A percentile compares a stretch with the other conserved stretches of the same genome.
Conservation (phyloP, 2,797 vertebrate genomes). For the Fistularia tabacaria region DNA sequence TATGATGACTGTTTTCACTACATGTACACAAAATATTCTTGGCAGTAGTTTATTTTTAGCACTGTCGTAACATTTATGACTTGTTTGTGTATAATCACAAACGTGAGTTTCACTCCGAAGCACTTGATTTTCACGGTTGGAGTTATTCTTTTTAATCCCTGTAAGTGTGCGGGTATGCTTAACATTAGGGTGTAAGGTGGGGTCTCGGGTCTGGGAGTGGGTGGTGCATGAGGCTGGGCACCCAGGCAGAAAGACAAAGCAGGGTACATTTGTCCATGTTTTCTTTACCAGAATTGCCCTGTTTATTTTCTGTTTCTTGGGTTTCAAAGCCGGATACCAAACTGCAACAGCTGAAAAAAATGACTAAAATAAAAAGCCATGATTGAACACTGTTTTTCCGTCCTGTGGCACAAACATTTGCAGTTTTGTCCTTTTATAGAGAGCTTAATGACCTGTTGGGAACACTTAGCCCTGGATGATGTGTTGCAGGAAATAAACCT, state of each 20-base stretch:
- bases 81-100: constrained; percentile 3
- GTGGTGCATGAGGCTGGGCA: constrained; percentile 19
- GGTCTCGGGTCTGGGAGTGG: constrained; percentile 5
- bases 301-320: constrained; percentile 76
- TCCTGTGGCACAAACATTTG: constrained; percentile 74
- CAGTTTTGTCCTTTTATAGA: constrained; percentile 61
- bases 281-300: constrained; percentile 63
- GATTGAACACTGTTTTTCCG: constrained; percentile 71
- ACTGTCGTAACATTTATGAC: constrained; percentile 8
- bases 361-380: constrained; percentile 70
- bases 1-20: too few species aligned
- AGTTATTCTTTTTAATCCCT: background rate
- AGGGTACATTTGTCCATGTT: constrained; percentile 53
- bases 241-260: constrained; percentile 50
- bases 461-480: constrained; percentile 49
- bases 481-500: constrained; percentile 57
- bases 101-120: background rate
- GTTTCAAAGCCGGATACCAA: constrained; percentile 76
- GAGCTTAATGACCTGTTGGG: constrained; percentile 55
- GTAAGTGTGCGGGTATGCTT: constrained; percentile 9
- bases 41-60: too few species aligned
- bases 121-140: background rate
- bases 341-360: constrained; percentile 61
- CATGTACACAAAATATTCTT: too few species aligned
- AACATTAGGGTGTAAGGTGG: too few species aligned